phyloP scores from a whole-genome alignment of 2,888 invertebrate species.

The Keiferia lycopersicella region DNA sequence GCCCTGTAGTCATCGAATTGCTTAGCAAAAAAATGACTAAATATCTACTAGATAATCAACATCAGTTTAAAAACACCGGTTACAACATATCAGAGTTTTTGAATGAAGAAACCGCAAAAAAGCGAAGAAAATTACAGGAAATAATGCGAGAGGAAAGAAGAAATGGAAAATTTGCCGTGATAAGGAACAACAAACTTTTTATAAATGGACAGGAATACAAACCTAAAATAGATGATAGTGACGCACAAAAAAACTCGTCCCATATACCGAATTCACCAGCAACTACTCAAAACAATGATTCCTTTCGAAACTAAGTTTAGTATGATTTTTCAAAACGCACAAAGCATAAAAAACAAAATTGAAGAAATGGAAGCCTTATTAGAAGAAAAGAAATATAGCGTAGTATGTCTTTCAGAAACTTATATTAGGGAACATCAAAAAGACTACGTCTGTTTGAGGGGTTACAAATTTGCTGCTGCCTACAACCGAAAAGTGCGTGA shows the following conservation, averaged over 20 bases:
- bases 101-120: background rate
- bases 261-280: background rate
- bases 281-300: background rate
- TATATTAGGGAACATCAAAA: background rate
- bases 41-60: background rate
- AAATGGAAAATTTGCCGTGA: background rate
- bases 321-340: background rate
- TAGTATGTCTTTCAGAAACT: background rate
- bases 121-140: background rate
- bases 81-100: background rate
- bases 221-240: background rate
- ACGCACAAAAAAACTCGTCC: background rate
- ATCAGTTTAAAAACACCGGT: background rate
- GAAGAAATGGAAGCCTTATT: background rate
- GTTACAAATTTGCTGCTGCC: background rate
- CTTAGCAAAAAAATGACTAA: conserved; percentile 9
- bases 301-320: conserved; percentile 4
- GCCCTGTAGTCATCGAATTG: background rate
- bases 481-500: background rate
- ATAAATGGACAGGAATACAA: background rate
- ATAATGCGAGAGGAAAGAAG: background rate
- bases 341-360: background rate
- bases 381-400: background rate
- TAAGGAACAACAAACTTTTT: conserved; percentile 9
- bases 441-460: background rate